phyloP scores from a whole-genome alignment of 2,797 vertebrate genomes.

The Chromis chromis region DNA sequence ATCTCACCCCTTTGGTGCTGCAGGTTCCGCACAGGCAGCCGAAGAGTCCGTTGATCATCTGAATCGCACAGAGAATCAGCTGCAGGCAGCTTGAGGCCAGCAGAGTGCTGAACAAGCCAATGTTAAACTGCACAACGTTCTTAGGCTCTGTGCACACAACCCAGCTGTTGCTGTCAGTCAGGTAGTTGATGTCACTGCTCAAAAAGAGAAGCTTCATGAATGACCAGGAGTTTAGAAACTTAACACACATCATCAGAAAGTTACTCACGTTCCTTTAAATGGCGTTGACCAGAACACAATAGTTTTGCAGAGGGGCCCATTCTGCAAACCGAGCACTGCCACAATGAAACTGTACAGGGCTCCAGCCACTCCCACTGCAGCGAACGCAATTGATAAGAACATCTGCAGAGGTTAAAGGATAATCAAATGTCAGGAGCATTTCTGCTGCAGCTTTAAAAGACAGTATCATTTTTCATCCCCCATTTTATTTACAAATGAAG shows the following conservation, averaged over 20 bases:
- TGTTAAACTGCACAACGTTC: constrained; percentile 82
- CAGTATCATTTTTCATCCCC: too few species aligned
- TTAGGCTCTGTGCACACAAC: constrained; percentile 57
- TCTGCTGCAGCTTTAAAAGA: background rate
- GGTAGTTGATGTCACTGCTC: constrained; percentile 74
- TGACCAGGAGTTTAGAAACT: fast-evolving
- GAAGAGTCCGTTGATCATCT: constrained; percentile 86
- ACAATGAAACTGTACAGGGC: constrained; percentile 82
- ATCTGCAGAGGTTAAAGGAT: constrained; percentile 77
- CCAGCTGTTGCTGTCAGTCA: constrained; percentile 71
- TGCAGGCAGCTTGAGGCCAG: constrained; percentile 75
- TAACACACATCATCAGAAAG: background rate
- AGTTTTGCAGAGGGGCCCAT: constrained; percentile 80
- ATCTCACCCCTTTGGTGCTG: constrained; percentile 66
- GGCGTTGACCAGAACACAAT: constrained; percentile 29
- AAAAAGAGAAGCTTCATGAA: background rate
- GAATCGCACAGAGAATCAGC: constrained; percentile 80
- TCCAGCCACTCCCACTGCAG: constrained; percentile 81
- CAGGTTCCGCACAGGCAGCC: constrained; percentile 88
- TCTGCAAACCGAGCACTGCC: constrained; percentile 79
- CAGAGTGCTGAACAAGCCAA: constrained; percentile 82
- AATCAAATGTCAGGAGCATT: constrained; percentile 18
- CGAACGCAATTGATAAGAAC: constrained; percentile 87
- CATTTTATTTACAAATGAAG: too few species aligned
- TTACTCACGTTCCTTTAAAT: constrained; percentile 73